These are phyloP conservation scores for Eilema sororculum DNA, from an alignment of 2,888 invertebrate genomes.

Conservation along the genomic window DNA sequence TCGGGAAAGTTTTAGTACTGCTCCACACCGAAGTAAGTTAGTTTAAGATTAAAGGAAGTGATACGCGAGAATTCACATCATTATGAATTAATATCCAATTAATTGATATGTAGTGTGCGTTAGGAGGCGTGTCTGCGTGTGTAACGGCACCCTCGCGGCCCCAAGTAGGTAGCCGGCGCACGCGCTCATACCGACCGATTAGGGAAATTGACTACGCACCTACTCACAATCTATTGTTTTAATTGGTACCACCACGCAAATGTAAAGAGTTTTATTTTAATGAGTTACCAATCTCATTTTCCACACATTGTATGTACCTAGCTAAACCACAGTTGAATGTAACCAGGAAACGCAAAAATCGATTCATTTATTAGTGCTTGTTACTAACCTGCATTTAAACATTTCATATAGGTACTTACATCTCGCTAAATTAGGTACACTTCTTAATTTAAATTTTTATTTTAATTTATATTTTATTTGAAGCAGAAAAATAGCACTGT, in stretches of 20 bases:
- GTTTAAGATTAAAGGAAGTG: conserved; percentile 14
- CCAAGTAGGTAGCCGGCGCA: conserved; percentile 71
- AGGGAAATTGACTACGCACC: conserved; percentile 73
- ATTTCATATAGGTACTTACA: background rate
- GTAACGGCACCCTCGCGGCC: conserved; percentile 79
- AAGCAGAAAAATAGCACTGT: background rate
- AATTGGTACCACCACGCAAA: conserved; percentile 60
- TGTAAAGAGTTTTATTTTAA: conserved; percentile 56
- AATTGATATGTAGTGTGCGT: conserved; percentile 51
- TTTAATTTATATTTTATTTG: too few relatives aligned
- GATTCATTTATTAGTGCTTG: conserved; percentile 14
- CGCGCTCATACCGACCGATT: conserved; percentile 66
- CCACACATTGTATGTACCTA: conserved; percentile 39
- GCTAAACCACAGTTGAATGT: conserved; percentile 35
- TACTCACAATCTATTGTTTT: conserved; percentile 66
- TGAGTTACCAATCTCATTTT: conserved; percentile 56
- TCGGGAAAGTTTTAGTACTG: conserved; percentile 30
- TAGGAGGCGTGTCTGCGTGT: conserved; percentile 74
- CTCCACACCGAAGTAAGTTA: conserved; percentile 25
- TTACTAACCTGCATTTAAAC: background rate
- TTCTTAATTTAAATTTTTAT: too few relatives aligned
- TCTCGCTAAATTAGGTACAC: background rate
- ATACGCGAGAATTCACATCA: conserved; percentile 26
- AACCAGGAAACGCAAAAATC: conserved; percentile 45
- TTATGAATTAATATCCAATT: conserved; percentile 41